Evolutionary conservation across 2,888 invertebrate genomes (phyloP).

Genomic region (Brachyopa scutellaris): DNA sequence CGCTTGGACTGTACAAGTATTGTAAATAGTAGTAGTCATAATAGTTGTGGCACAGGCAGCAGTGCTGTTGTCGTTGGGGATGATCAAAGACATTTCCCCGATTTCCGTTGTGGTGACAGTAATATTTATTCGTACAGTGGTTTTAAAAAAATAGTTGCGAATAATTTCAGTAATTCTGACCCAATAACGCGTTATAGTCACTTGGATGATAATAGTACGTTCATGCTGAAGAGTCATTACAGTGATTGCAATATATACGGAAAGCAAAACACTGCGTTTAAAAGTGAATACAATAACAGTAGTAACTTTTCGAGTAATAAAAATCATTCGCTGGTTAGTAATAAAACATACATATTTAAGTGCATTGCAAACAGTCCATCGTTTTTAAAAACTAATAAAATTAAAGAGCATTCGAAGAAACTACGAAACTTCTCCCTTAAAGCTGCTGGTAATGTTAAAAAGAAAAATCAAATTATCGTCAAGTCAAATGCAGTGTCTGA

Average conservation of each 20-base stretch:
- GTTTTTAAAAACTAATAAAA: conserved; percentile 80
- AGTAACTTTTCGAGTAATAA: conserved; percentile 72
- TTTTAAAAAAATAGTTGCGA: conserved; percentile 75
- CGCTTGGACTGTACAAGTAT: conserved; percentile 71
- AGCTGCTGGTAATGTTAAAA: conserved; percentile 79
- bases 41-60: conserved; percentile 71
- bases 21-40: conserved; percentile 75
- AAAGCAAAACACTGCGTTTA: conserved; percentile 77
- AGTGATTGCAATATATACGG: conserved; percentile 80
- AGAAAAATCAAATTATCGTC: conserved; percentile 79
- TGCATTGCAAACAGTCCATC: conserved; percentile 81
- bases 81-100: conserved; percentile 73
- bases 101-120: conserved; percentile 66
- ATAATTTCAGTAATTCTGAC: conserved; percentile 77
- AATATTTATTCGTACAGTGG: conserved; percentile 68
- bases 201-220: conserved; percentile 74
- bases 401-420: conserved; percentile 81
- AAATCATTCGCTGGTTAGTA: conserved; percentile 80
- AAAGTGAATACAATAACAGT: conserved; percentile 75
- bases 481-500: conserved; percentile 81
- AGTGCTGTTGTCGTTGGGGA: conserved; percentile 70
- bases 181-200: conserved; percentile 76
- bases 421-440: conserved; percentile 80
- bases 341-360: conserved; percentile 81
- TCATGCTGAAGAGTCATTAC: conserved; percentile 79